phyloP scores from a whole-genome alignment of 2,113 vertebrate species.

The Aspiorhynchus laticeps region DNA sequence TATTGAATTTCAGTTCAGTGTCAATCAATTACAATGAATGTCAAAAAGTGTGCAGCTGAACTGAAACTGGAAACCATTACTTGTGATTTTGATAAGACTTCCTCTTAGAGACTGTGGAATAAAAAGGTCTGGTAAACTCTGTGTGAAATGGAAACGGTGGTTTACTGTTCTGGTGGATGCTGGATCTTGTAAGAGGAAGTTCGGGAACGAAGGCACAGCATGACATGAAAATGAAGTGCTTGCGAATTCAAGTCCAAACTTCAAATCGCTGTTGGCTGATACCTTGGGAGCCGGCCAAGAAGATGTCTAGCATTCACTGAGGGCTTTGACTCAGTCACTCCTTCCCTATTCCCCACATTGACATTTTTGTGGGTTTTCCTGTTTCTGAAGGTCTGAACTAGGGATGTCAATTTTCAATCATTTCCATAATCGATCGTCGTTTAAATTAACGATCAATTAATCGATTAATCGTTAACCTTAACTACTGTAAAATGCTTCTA shows the following conservation, averaged over 20 bases:
- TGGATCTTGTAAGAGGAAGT: not conserved
- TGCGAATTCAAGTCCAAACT: conserved; percentile 33
- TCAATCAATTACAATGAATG: not conserved
- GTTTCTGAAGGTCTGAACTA: not conserved
- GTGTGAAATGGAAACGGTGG: conserved; percentile 47
- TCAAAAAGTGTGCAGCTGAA: not conserved
- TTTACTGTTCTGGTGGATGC: conserved; percentile 12
- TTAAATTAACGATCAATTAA: no score
- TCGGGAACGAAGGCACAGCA: not conserved
- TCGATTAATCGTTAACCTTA: no score
- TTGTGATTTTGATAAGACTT: not conserved
- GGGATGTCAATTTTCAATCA: no score
- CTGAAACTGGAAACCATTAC: conserved; percentile 2
- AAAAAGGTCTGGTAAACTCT: not conserved
- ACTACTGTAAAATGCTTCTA: no score
- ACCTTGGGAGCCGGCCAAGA: not conserved
- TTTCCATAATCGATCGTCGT: no score
- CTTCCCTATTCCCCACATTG: not conserved
- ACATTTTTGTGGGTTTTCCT: conserved; percentile 13
- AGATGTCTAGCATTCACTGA: conserved; percentile 18
- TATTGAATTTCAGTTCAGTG: not conserved
- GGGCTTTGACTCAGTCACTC: not conserved
- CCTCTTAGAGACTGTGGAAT: not conserved
- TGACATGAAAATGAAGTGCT: conserved; percentile 27
- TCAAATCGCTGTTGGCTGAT: conserved; percentile 4